Percentiles rank a stretch among this genome's conserved stretches.
Conservation (phyloP, 2,797 vertebrate genomes). For the Tokudaia tokunoshimensis region DNA sequence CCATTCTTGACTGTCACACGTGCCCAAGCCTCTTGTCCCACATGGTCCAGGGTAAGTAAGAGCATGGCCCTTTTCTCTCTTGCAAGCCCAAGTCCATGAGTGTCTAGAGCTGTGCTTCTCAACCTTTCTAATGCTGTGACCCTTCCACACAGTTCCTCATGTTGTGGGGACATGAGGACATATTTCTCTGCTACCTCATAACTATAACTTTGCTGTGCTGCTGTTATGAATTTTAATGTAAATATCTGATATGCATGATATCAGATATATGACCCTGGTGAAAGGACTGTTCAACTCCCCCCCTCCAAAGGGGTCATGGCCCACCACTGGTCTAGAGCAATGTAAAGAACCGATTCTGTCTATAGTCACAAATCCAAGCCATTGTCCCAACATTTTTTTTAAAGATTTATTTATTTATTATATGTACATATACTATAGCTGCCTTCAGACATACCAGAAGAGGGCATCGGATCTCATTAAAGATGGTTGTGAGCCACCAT, state of each 20-base stretch:
- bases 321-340: not conserved
- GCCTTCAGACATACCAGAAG: too few relatives aligned
- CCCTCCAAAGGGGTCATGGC: not conserved
- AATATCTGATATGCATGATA: not conserved
- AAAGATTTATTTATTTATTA: not conserved
- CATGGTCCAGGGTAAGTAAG: not conserved
- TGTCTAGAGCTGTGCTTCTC: not conserved
- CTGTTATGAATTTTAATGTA: not conserved
- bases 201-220: not conserved
- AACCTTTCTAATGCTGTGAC: not conserved
- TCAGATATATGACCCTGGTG: not conserved
- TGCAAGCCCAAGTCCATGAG: too few relatives aligned
- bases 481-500: too few relatives aligned
- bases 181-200: not conserved
- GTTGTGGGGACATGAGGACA: not conserved
- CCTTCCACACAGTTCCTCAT: not conserved
- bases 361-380: not conserved
- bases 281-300: not conserved
- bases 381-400: not conserved
- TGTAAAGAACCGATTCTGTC: too few relatives aligned
- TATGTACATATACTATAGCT: too few relatives aligned
- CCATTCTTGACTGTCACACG: not conserved
- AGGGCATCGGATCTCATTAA: too few relatives aligned
- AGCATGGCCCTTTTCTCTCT: not conserved
- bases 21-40: not conserved